These are phyloP conservation scores for Scytalopus superciliaris DNA, from an alignment of 2,113 vertebrate species.

Conservation along the genomic window DNA sequence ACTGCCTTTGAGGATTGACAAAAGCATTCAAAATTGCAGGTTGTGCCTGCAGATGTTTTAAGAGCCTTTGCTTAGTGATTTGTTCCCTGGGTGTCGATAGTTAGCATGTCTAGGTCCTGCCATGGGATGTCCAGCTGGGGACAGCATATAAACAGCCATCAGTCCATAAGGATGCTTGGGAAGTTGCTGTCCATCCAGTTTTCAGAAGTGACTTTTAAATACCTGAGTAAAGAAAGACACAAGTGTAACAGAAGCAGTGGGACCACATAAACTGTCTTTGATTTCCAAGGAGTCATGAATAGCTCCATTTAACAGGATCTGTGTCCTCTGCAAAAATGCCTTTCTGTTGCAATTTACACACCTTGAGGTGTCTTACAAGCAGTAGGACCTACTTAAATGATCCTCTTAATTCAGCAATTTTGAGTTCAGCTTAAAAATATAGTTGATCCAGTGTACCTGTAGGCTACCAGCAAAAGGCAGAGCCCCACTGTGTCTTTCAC, in stretches of 20 bases:
- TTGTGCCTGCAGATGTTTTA: background rate
- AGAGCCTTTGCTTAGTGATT: background rate
- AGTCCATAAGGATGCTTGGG: background rate
- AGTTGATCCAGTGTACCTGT: background rate
- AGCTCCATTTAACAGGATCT: background rate
- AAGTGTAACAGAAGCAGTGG: background rate
- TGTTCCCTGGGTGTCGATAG: rapidly evolving
- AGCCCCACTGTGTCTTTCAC: rapidly evolving
- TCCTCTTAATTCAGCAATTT: background rate
- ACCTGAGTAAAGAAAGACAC: background rate
- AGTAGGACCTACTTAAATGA: background rate
- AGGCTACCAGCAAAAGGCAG: background rate
- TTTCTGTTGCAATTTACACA: background rate
- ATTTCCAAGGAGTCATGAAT: background rate
- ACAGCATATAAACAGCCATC: background rate
- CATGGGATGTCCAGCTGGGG: rapidly evolving
- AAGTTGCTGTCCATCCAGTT: background rate
- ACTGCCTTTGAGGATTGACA: background rate
- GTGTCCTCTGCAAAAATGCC: background rate
- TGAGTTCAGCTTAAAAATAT: background rate
- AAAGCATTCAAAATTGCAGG: background rate
- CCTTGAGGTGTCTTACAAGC: background rate
- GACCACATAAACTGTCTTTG: rapidly evolving
- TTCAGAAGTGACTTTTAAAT: background rate
- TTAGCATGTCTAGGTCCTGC: background rate